Evolutionary conservation across 1,140 invertebrate species (phyloP).

Genomic region (Drosophila micromelanica): DNA sequence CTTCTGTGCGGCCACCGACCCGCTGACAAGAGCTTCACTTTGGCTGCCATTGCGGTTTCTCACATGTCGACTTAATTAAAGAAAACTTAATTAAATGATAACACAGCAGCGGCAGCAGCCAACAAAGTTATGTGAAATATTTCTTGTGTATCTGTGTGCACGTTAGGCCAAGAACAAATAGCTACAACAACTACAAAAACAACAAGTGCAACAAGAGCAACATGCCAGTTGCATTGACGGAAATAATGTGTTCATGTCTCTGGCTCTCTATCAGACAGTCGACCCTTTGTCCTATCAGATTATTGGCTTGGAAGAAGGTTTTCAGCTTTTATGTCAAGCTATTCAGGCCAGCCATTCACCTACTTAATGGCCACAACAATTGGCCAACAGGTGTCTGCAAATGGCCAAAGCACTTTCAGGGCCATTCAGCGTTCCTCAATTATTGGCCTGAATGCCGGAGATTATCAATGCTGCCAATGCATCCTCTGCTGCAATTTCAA

Average conservation of each 20-base stretch:
- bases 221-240: not conserved
- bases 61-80: constrained; percentile 76
- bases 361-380: constrained; percentile 35
- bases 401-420: constrained; percentile 17
- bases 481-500: not conserved
- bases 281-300: constrained; percentile 11
- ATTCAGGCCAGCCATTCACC: constrained; percentile 9
- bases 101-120: constrained; percentile 64
- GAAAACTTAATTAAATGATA: constrained; percentile 83
- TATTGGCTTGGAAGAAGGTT: not conserved
- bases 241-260: not conserved
- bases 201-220: constrained; percentile 13
- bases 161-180: not conserved
- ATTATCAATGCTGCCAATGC: constrained; percentile 26
- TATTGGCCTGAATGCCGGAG: constrained; percentile 26
- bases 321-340: constrained; percentile 20
- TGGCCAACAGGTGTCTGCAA: constrained; percentile 37
- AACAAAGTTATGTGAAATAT: constrained; percentile 69
- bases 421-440: constrained; percentile 29
- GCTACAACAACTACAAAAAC: constrained; percentile 1
- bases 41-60: constrained; percentile 42
- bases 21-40: constrained; percentile 26
- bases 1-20: constrained; percentile 38
- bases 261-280: not conserved
- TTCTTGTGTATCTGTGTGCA: constrained; percentile 33